Percentiles rank a stretch among this genome's conserved stretches.
Evolutionary conservation across 2,113 vertebrate species (phyloP).

Genomic region (Paedocypris sp.): DNA sequence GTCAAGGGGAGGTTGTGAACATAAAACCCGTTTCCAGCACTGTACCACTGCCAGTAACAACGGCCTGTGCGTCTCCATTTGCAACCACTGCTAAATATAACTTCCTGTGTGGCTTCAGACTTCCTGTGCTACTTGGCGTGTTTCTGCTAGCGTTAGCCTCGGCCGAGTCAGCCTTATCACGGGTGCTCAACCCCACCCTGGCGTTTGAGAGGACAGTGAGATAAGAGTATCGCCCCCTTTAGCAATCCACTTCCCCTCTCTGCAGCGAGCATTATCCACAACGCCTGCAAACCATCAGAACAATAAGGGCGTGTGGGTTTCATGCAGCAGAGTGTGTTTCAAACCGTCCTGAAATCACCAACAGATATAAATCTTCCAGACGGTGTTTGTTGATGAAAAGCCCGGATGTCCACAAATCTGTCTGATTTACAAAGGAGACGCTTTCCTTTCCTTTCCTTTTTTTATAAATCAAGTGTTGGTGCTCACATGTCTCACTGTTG

Average conservation of each 20-base stretch:
- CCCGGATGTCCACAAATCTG: neutral
- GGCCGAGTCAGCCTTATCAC: conserved; percentile 13
- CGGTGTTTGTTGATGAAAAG: neutral
- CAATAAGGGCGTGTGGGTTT: conserved; percentile 21
- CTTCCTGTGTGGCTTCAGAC: conserved; percentile 26
- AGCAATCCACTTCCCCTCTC: conserved; percentile 38
- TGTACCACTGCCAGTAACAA: neutral
- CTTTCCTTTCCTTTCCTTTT: neutral
- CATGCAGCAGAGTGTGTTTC: neutral
- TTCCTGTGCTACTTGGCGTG: conserved; percentile 11
- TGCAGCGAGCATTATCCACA: conserved; percentile 20
- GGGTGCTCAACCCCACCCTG: conserved; percentile 32
- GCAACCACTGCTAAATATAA: conserved; percentile 17
- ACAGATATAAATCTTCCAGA: neutral
- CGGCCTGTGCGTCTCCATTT: neutral
- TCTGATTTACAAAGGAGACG: neutral
- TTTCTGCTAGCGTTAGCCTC: conserved; percentile 6
- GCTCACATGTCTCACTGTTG: neutral
- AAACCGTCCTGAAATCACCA: neutral
- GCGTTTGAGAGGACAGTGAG: conserved; percentile 31
- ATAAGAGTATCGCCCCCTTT: conserved; percentile 37
- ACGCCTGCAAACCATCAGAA: neutral
- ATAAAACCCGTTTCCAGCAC: neutral
- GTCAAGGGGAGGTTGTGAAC: neutral
- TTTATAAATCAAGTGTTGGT: neutral